phyloP scores from a whole-genome alignment of 2,113 vertebrate genomes.

The Acanthochromis polyacanthus region DNA sequence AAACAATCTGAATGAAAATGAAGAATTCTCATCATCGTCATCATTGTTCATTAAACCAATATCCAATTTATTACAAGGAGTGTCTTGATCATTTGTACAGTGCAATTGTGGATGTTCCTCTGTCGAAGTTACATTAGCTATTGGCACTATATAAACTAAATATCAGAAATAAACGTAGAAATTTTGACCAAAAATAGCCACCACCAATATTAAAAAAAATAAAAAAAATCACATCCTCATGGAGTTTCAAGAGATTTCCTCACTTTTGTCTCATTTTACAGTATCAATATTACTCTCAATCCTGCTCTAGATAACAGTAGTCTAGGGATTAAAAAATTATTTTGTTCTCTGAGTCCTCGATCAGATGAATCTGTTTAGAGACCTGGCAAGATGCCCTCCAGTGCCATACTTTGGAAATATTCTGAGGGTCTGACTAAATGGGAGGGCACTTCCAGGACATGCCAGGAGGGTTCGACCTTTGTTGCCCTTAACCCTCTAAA shows the following conservation, averaged over 20 bases:
- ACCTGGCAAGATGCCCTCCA: constrained; percentile 4
- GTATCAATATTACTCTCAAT: constrained; percentile 4
- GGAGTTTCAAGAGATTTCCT: too few relatives aligned
- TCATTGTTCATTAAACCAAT: background rate
- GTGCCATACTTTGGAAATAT: constrained; percentile 12
- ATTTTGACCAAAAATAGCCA: too few relatives aligned
- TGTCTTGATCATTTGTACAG: background rate
- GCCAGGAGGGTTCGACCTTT: background rate
- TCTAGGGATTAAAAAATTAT: background rate
- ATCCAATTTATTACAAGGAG: background rate
- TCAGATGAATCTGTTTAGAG: background rate
- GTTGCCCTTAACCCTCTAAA: background rate
- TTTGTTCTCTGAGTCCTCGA: background rate
- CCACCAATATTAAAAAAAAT: too few relatives aligned
- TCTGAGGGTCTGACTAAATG: background rate
- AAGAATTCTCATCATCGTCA: background rate
- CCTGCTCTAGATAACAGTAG: background rate
- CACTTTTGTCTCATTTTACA: constrained; percentile 1
- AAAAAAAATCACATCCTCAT: too few relatives aligned
- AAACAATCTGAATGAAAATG: background rate
- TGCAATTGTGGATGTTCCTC: too few relatives aligned
- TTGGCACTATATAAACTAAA: too few relatives aligned
- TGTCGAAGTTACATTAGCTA: too few relatives aligned
- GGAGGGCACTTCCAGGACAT: background rate
- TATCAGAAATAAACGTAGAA: too few relatives aligned